Base-by-base conservation (phyloP, 2,113 vertebrate species). In the Datnioides undecimradiatus region DNA sequence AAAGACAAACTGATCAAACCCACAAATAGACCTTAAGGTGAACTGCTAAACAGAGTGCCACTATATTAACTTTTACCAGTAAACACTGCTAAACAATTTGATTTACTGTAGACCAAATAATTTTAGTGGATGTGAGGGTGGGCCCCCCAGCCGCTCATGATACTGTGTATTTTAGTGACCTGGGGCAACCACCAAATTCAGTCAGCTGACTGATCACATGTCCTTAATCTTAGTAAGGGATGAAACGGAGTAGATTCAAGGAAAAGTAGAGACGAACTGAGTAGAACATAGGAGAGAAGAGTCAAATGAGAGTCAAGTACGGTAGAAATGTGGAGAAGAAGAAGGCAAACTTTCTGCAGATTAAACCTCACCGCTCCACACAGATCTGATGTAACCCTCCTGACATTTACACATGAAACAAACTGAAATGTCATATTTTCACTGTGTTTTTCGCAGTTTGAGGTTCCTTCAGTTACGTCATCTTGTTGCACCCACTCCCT, bases 161-260 rank as follows among this genome's bases (percentile, higher is more conserved):
- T 54, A 66, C 11, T 64, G 14, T 66, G 62, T 75, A 51, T 40
- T 64, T 49, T 45, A 31, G 21, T 43, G 51, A 48, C 83, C 79
- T 19, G 65, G 29, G 70, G 83, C 55, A 1, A 68, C 46, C 71
- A 41, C 69, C 69, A 64, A 8, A 64, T 57, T 27, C 64, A 82
- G 70, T 86, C 89, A 89, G 85, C 78, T 80, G 80, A 84, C 64
- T 29, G 73, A 58, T 83, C 85, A 89, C 76, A 45, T 87, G 85
- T 77, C 68, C 43, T 49, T n/a, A 27, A 38, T 51, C 57, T 64
- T 38, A 14, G 57, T 80, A 66, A 66, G 73, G 31, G 72, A 27
- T 23, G 10, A 73, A 36, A 4, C 52, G 25, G 46, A 57, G 16
- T 17, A 17, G 9, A 80, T 51, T 54, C 10, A 25, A 54, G 27